Conservation (phyloP, 2,797 vertebrate species). For the Emys orbicularis region DNA sequence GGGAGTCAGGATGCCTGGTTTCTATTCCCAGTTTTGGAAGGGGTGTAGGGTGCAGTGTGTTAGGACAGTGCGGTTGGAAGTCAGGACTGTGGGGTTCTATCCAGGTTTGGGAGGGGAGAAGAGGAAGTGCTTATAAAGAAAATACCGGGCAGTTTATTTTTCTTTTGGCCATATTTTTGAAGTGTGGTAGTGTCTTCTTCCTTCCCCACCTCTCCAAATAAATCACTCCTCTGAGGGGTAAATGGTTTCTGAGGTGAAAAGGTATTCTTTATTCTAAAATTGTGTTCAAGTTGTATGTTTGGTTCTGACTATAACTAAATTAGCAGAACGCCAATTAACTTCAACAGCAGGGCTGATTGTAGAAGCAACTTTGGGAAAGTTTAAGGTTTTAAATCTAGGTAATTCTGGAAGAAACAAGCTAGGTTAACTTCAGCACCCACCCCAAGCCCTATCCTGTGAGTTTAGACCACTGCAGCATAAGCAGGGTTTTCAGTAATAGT, state of each 20-base stretch:
- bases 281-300: not conserved
- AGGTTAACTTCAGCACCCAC: not conserved
- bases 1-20: not conserved
- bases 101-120: not conserved
- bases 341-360: not conserved
- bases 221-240: not conserved
- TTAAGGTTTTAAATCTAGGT: not conserved
- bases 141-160: not conserved
- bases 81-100: not conserved
- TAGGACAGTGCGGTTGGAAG: not conserved
- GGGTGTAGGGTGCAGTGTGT: not conserved
- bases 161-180: not conserved
- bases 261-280: not conserved
- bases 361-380: not conserved
- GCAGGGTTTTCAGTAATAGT: not conserved
- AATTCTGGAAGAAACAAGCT: not conserved
- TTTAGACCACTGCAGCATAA: not conserved
- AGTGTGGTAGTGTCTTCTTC: not conserved
- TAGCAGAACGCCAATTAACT: not conserved
- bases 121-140: not conserved
- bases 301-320: not conserved
- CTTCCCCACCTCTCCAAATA: not conserved
- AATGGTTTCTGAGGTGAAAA: not conserved
- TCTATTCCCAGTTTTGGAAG: not conserved
- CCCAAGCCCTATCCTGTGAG: not conserved